These are phyloP conservation scores for Boleophthalmus pectinirostris DNA, from an alignment of 2,113 vertebrate genomes.

Conservation along the genomic window DNA sequence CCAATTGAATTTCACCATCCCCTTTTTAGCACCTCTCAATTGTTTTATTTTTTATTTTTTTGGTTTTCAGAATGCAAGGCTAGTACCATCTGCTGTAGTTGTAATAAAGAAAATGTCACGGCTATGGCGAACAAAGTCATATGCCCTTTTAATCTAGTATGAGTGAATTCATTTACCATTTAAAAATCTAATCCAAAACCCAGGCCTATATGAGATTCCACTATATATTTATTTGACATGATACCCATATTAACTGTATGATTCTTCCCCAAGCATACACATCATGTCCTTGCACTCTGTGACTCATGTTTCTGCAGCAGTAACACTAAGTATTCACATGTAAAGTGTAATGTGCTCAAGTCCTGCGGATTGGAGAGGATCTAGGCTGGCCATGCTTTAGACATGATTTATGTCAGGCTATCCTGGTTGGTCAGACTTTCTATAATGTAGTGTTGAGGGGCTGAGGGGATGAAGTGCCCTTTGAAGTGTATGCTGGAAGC, in stretches of 20 bases:
- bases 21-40: no score
- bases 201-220: no score
- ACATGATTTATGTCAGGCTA: conserved; percentile 69
- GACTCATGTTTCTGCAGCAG: neutral
- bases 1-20: no score
- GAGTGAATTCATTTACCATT: neutral
- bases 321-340: conserved; percentile 11
- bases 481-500: conserved; percentile 76
- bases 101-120: neutral
- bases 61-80: no score
- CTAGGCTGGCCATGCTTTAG: conserved; percentile 24
- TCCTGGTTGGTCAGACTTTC: conserved; percentile 71
- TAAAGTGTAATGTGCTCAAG: conserved; percentile 27
- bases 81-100: no score
- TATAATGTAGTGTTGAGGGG: conserved; percentile 44
- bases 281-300: conserved; percentile 2
- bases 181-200: no score
- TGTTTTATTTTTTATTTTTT: no score
- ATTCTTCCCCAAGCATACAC: neutral
- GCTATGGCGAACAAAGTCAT: neutral
- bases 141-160: no score
- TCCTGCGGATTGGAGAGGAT: conserved; percentile 35
- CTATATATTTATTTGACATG: neutral
- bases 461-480: conserved; percentile 69
- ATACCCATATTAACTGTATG: neutral